These are phyloP conservation scores for Elaeidobius kamerunicus DNA, from an alignment of 2,888 invertebrate species.

Conservation along the genomic window DNA sequence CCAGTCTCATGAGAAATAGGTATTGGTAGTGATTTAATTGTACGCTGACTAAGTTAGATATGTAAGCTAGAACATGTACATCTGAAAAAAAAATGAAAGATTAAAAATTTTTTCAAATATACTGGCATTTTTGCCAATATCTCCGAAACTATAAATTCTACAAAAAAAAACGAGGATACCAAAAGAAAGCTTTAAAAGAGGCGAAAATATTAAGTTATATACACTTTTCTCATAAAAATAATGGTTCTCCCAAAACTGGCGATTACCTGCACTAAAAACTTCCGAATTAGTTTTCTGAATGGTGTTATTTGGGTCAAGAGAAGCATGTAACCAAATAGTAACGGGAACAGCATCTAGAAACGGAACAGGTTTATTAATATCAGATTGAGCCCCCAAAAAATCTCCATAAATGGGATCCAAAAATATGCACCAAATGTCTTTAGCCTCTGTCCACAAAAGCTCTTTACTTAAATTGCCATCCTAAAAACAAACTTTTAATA, in stretches of 20 bases:
- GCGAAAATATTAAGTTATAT: no score
- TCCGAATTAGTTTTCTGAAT: slow-evolving; percentile 32
- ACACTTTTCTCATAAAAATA: no score
- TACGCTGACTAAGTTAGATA: slow-evolving; percentile 79
- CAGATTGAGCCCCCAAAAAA: slow-evolving; percentile 79
- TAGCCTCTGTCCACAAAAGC: slow-evolving; percentile 76
- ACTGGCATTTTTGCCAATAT: no score
- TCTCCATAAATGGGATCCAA: slow-evolving; percentile 93
- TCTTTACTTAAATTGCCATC: slow-evolving; percentile 45
- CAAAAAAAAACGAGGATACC: no score
- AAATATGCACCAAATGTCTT: slow-evolving; percentile 84
- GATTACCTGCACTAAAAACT: slow-evolving; percentile 25
- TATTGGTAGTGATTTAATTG: slow-evolving; percentile 94
- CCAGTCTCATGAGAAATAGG: slow-evolving; percentile 79
- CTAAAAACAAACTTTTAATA: slow-evolving; percentile 34
- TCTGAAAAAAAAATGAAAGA: slow-evolving; percentile 50
- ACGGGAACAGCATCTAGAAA: slow-evolving; percentile 84
- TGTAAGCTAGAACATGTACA: slow-evolving; percentile 77
- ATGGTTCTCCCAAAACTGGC: no score
- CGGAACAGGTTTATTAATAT: slow-evolving; percentile 70
- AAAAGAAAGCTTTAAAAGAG: no score
- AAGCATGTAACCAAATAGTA: slow-evolving; percentile 74
- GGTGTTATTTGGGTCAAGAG: slow-evolving; percentile 49
- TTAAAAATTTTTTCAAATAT: no score
- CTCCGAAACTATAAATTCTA: no score